Evolutionary conservation across 2,888 invertebrate genomes (phyloP), one percentile per base, ranked within the genome.

Genomic region (Nomada hirtipes): DNA sequence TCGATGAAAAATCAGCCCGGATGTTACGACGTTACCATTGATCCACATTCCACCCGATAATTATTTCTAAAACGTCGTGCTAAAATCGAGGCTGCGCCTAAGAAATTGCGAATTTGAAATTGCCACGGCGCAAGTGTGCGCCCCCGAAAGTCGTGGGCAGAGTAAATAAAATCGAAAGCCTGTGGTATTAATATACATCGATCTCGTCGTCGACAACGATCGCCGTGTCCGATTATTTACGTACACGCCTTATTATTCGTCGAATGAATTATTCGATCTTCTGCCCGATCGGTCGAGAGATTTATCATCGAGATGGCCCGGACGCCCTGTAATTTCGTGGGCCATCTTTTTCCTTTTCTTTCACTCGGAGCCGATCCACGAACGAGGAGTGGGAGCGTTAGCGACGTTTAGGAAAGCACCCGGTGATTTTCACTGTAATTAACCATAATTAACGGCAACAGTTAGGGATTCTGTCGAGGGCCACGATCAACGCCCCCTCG

Each of bases 381-480:
- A 36, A 67, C 18, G 29, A 20, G 73, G 72, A 76, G 80, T 77
- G 76, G 79, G 72, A 80, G 69, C 82, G 82, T 88, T 74, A 86
- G 88, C 82, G 84, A 88, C 79, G 87, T 88, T 88, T 88, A 86
- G 83, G 71, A 73, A 76, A 86, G 86, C 71, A 81, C 82, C 85
- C 89, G 83, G 83, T 78, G 79, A 86, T 90, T 85, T 86, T 77
- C 82, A 59, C 68, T 72, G 80, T 88, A 89, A 90, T 90, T 90
- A 90, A 85, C 86, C 76, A 83, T 86, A 89, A 90, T 90, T 89
- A 89, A 86, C 87, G 84, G 86, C 82, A 82, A 85, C 88, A 83
- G 88, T 86, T 84, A 82, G 86, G 83, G 78, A 85, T 87, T 89
- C 89, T 69, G 83, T 88, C 83, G 80, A 81, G 87, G 77, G 77